Conservation (phyloP, 2,797 vertebrate species). For the Bovichtus diacanthus region DNA sequence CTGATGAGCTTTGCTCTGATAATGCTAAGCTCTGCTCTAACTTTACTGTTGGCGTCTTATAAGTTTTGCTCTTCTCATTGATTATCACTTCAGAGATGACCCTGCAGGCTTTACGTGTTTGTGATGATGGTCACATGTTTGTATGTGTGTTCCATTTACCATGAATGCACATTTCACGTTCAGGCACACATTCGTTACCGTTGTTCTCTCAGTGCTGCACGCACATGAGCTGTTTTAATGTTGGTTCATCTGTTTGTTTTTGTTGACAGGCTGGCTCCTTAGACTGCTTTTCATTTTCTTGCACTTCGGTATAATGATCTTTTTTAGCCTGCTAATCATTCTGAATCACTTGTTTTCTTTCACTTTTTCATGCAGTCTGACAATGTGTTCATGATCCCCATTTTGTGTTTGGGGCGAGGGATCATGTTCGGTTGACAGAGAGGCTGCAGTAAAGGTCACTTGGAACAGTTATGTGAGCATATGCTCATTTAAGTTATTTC, state of each 20-base stretch:
- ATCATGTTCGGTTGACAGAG: neutral
- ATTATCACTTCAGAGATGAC: constrained; percentile 26
- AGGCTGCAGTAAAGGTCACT: neutral
- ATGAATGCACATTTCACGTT: neutral
- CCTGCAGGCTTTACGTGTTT: constrained; percentile 1
- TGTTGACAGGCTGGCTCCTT: constrained; percentile 16
- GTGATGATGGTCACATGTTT: neutral
- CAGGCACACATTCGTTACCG: constrained; percentile 10
- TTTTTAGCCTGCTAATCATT: no score
- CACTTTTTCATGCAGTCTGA: neutral
- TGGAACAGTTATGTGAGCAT: no score
- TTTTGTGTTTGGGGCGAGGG: neutral
- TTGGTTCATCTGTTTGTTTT: neutral
- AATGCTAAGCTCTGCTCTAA: constrained; percentile 1
- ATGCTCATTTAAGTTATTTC: neutral
- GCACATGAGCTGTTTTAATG: no score
- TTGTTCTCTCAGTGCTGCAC: no score
- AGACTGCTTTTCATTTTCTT: neutral
- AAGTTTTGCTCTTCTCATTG: constrained; percentile 3
- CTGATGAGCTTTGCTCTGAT: no score
- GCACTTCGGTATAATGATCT: neutral
- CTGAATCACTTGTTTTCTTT: neutral
- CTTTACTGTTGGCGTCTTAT: constrained; percentile 3
- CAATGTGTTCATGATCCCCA: no score
- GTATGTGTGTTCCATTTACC: constrained; percentile 1